Evolutionary conservation across 2,113 vertebrate species (phyloP), one percentile per base, ranked within the genome.

Genomic region (Entomyzon cyanotis): DNA sequence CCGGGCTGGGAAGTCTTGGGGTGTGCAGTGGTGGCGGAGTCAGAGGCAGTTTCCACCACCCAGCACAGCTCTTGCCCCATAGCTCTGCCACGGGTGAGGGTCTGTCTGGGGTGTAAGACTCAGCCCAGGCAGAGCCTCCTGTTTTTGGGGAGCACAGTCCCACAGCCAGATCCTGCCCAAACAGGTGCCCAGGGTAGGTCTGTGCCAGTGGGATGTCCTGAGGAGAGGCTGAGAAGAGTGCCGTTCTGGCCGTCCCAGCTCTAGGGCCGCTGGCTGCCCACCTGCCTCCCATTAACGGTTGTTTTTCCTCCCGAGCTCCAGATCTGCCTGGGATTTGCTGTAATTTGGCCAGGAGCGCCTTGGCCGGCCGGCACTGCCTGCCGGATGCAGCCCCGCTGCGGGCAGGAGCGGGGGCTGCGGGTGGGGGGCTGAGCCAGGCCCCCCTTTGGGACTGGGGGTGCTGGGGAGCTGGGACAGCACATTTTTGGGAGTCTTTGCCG

Each of bases 251-350:
- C 6, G 1, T 21, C 39, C 53, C 9, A 1, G 79, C 12, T 19
- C 63, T 28, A 59, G 63, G 60, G 71, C 70, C 0, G 71, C 85
- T 1, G 30, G 25, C 89, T 80, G 79, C 94, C 95, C 96, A 95
- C 95, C 96, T 97, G 95, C 86, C 94, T 97, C 94, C 94, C 89
- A 96, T 96, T 96, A 95, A 78, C 2, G 74, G 62, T 92, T 94
- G 86, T 95, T 85, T 93, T 82, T 89, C 87, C 80, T 93, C 50
- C 80, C 80, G 49, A 95, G 96, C 94, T 92, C 89, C 91, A 91
- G 89, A 77, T 89, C 93, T 84, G 95, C 91, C 87, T 27, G 82
- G 91, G 80, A 87, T 96, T 92, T 96, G 93, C 96, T 87, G 94
- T 93, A 84, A 95, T 94, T 92, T 90, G 94, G 95, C 93, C 39